These are phyloP conservation scores for Pantelozetes paolii DNA, from an alignment of 2,888 invertebrate species.

Conservation along the genomic window DNA sequence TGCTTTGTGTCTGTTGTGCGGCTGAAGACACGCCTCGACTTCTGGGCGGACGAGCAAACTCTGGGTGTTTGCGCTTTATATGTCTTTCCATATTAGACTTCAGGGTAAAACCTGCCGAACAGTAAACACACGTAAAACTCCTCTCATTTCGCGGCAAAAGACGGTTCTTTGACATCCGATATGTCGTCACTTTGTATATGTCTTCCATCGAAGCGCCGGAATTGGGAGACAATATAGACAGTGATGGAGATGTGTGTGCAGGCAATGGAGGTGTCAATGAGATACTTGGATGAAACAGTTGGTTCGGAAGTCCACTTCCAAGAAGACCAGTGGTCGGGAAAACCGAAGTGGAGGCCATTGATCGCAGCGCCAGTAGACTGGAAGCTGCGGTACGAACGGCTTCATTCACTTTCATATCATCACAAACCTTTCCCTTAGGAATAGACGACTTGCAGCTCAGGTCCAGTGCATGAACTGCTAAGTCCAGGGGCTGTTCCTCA, in stretches of 20 bases:
- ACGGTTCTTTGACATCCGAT: constrained; percentile 14
- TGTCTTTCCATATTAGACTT: constrained; percentile 90
- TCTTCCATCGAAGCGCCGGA: constrained; percentile 24
- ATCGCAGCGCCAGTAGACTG: constrained; percentile 35
- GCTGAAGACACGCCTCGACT: constrained; percentile 43
- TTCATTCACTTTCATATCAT: constrained; percentile 23
- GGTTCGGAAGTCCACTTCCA: background rate
- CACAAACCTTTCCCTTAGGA: background rate
- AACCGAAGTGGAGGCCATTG: constrained; percentile 6
- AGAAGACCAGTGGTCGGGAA: background rate
- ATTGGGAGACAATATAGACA: constrained; percentile 26
- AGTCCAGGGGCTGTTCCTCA: constrained; percentile 49
- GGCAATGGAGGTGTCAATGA: constrained; percentile 33
- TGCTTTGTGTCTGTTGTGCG: constrained; percentile 39
- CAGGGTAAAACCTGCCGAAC: constrained; percentile 81
- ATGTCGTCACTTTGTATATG: constrained; percentile 31
- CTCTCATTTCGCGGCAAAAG: constrained; percentile 53
- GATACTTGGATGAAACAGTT: background rate
- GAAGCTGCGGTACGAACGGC: constrained; percentile 35
- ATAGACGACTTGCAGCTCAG: constrained; percentile 65
- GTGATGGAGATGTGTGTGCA: background rate
- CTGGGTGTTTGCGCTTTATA: constrained; percentile 88
- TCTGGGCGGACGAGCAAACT: constrained; percentile 55
- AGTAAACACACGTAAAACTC: constrained; percentile 84
- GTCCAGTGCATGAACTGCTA: constrained; percentile 65